These are phyloP conservation scores for Siphlonurus alternatus DNA, from an alignment of 2,888 invertebrate species.

Conservation along the genomic window DNA sequence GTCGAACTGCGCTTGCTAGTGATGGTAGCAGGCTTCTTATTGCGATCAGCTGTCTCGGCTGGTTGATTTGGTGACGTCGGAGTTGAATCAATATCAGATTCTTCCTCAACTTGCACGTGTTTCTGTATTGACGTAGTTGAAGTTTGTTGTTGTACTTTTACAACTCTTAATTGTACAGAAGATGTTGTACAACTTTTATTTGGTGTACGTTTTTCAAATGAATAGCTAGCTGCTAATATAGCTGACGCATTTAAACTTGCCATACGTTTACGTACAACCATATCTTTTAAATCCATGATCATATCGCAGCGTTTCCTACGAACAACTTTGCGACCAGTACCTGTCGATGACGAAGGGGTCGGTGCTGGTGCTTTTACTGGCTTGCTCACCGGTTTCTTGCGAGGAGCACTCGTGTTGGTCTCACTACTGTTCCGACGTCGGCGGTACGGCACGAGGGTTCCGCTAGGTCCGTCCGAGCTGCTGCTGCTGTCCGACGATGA, in stretches of 20 bases:
- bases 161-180: conserved; percentile 8
- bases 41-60: conserved; percentile 15
- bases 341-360: conserved; percentile 16
- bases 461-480: conserved; percentile 5
- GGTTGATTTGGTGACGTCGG: not conserved
- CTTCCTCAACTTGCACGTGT: not conserved
- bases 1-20: conserved; percentile 12
- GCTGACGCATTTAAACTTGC: conserved; percentile 82
- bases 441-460: conserved; percentile 8
- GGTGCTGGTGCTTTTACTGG: conserved; percentile 8
- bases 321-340: conserved; percentile 27
- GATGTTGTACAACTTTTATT: conserved; percentile 9
- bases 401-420: conserved; percentile 5
- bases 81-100: not conserved
- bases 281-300: conserved; percentile 67
- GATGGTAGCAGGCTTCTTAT: conserved; percentile 12
- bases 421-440: conserved; percentile 12
- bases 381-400: conserved; percentile 12
- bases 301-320: conserved; percentile 36
- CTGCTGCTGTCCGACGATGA: conserved; percentile 5
- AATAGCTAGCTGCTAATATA: conserved; percentile 74
- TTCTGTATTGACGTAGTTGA: conserved; percentile 5
- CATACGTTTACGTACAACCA: conserved; percentile 80
- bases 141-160: conserved; percentile 25
- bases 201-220: conserved; percentile 38